phyloP scores from a whole-genome alignment of 2,797 vertebrate species.

The Sternotherus odoratus region DNA sequence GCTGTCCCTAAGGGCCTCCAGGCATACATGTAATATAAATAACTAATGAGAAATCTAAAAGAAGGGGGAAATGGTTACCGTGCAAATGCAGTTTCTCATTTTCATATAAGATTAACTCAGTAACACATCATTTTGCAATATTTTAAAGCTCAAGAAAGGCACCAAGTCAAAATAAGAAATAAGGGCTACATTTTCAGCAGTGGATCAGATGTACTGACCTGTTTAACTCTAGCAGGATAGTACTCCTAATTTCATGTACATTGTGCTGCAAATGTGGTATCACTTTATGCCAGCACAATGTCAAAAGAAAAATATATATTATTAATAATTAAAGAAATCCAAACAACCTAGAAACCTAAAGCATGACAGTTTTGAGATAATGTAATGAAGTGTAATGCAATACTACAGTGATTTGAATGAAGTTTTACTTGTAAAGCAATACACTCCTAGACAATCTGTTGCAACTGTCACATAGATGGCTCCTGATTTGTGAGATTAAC shows the following conservation, averaged over 20 bases:
- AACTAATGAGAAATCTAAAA: neutral
- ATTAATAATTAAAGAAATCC: neutral
- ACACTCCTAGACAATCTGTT: slow-evolving; percentile 20
- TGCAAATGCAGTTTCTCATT: neutral
- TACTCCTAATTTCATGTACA: slow-evolving; percentile 17
- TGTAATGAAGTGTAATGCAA: neutral
- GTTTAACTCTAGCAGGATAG: slow-evolving; percentile 29
- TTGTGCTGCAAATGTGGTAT: slow-evolving; percentile 5
- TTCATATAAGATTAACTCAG: neutral
- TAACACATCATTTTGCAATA: slow-evolving; percentile 2
- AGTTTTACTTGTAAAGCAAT: slow-evolving; percentile 50
- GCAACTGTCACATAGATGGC: slow-evolving; percentile 22
- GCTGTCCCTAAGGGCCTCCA: neutral
- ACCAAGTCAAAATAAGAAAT: slow-evolving; percentile 24
- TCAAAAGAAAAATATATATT: neutral
- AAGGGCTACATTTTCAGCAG: neutral
- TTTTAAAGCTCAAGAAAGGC: slow-evolving; percentile 17
- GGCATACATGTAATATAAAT: neutral
- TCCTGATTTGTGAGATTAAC: slow-evolving; percentile 60
- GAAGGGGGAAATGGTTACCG: neutral
- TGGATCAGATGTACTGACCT: slow-evolving; percentile 19
- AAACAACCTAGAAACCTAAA: neutral
- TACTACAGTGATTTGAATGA: neutral
- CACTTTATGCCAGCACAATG: neutral
- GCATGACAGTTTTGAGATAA: neutral